Percentiles rank a stretch among this genome's conserved stretches.
These are phyloP conservation scores for Operophtera brumata DNA, from an alignment of 2,888 invertebrate species.

Conservation along the genomic window DNA sequence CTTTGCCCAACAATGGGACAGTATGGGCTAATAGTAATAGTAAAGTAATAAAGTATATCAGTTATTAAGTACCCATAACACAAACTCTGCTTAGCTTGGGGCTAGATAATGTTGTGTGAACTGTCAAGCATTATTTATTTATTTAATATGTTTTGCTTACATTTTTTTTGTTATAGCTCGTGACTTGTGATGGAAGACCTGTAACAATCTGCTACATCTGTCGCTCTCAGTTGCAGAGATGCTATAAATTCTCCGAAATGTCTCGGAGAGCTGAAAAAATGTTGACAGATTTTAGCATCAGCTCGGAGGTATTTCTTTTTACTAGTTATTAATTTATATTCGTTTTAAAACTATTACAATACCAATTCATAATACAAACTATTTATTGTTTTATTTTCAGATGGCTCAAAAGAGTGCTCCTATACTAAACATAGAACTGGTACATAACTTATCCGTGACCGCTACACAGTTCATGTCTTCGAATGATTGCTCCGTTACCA, in stretches of 20 bases:
- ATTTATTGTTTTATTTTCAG: background rate
- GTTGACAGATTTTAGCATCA: background rate
- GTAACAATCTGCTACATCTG: slow-evolving; percentile 2
- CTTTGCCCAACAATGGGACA: too few species aligned
- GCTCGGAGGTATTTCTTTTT: background rate
- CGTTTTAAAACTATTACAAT: too few species aligned
- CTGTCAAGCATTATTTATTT: too few species aligned
- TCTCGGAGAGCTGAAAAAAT: background rate
- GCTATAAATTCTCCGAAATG: background rate
- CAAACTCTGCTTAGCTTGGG: too few species aligned
- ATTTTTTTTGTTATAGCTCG: background rate
- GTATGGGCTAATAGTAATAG: too few species aligned
- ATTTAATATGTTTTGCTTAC: too few species aligned
- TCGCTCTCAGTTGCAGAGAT: background rate
- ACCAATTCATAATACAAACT: background rate
- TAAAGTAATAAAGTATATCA: too few species aligned
- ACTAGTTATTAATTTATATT: background rate
- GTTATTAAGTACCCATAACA: too few species aligned
- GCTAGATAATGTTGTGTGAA: too few species aligned
- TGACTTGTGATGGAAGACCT: background rate
- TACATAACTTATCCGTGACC: background rate
- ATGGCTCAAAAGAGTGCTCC: background rate
- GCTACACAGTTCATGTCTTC: background rate
- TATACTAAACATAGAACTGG: background rate
- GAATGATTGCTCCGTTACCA: background rate